Percentiles rank a stretch among this genome's conserved stretches.
phyloP scores from a whole-genome alignment of 2,888 invertebrate species.

The Chloroclysta siterata region DNA sequence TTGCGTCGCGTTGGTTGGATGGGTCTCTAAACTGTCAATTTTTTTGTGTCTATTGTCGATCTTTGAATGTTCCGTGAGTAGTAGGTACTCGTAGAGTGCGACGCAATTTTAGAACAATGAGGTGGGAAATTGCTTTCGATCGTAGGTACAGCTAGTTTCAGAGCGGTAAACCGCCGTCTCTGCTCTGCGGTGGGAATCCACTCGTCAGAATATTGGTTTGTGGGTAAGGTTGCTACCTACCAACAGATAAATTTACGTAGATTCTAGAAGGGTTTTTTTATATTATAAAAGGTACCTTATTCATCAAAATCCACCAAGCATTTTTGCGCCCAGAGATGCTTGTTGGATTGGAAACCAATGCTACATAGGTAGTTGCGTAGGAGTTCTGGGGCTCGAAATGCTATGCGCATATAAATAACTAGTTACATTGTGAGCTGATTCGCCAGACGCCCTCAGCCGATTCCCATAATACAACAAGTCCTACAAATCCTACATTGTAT shows the following conservation, averaged over 20 bases:
- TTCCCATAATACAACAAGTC: constrained; percentile 2
- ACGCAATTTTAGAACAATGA: constrained; percentile 77
- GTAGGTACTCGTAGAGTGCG: constrained; percentile 51
- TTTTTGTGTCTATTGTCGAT: constrained; percentile 52
- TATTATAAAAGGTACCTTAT: too few species aligned
- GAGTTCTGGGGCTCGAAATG: constrained; percentile 1
- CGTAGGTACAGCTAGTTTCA: constrained; percentile 38
- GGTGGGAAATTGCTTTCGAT: constrained; percentile 71
- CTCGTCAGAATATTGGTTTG: constrained; percentile 3
- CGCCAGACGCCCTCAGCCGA: constrained; percentile 1
- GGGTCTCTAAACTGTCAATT: background rate
- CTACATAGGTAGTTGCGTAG: constrained; percentile 1
- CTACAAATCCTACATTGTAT: constrained; percentile 23
- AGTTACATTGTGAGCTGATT: constrained; percentile 17
- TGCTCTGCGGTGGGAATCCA: constrained; percentile 28
- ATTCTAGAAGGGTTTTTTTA: too few species aligned
- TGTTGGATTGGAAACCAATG: background rate
- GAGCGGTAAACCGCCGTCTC: constrained; percentile 38
- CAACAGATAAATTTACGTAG: background rate
- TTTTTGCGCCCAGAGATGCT: too few species aligned
- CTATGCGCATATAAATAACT: constrained; percentile 18
- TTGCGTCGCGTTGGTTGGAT: too few species aligned
- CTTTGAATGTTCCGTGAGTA: constrained; percentile 43
- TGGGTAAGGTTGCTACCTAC: constrained; percentile 1
- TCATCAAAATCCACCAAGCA: too few species aligned